phyloP scores from a whole-genome alignment of 2,888 invertebrate species.

The Diarsia rubi region DNA sequence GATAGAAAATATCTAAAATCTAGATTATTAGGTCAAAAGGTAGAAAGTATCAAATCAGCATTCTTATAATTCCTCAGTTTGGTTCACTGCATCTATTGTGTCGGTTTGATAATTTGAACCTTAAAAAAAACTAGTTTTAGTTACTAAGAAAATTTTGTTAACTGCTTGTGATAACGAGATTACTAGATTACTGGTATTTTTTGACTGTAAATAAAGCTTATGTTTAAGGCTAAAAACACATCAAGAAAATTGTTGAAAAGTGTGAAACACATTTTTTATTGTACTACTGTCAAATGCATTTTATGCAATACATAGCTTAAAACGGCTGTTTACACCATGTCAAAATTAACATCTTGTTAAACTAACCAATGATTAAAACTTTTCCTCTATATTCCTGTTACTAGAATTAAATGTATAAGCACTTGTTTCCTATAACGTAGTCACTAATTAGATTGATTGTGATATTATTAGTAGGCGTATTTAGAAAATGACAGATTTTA shows the following conservation, averaged over 20 bases:
- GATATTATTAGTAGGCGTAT: constrained; percentile 63
- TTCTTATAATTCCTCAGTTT: not conserved
- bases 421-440: constrained; percentile 53
- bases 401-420: constrained; percentile 47
- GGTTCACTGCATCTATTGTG: not conserved
- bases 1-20: constrained; percentile 24
- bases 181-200: constrained; percentile 16
- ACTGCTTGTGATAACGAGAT: constrained; percentile 16
- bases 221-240: not conserved
- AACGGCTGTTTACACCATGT: constrained; percentile 13
- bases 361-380: constrained; percentile 37
- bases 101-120: not conserved
- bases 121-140: not conserved
- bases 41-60: constrained; percentile 27
- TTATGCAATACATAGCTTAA: not conserved
- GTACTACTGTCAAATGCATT: not conserved
- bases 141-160: not conserved
- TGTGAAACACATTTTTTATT: not conserved
- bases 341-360: constrained; percentile 24
- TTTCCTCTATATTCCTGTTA: constrained; percentile 40
- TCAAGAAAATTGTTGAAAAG: not conserved
- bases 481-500: constrained; percentile 44
- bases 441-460: constrained; percentile 65
- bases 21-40: constrained; percentile 14
- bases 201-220: constrained; percentile 4